A percentile compares a stretch with the other conserved stretches of the same genome.
phyloP scores from a whole-genome alignment of 1,140 invertebrate genomes.

The Polypedilum vanderplanki region DNA sequence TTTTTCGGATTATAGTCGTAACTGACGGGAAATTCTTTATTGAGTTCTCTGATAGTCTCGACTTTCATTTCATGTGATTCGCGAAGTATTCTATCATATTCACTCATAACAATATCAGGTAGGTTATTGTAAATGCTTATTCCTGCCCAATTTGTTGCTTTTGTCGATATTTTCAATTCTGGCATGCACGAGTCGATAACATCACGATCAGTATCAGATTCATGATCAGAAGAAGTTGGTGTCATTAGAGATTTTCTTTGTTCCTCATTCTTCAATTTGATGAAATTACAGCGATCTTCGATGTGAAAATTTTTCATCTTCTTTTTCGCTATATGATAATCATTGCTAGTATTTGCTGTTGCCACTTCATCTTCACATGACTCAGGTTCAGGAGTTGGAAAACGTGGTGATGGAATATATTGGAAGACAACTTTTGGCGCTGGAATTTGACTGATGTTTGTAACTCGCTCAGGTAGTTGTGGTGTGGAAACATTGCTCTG shows the following conservation, averaged over 20 bases:
- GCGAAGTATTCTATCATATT: neutral
- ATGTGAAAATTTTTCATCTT: neutral
- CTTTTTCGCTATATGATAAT: neutral
- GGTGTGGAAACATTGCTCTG: neutral
- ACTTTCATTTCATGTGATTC: neutral
- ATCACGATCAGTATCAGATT: neutral
- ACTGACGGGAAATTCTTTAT: neutral
- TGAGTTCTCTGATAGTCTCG: neutral
- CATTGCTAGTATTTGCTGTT: neutral
- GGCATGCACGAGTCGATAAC: neutral
- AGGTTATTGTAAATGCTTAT: neutral
- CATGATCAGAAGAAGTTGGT: neutral
- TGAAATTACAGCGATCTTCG: conserved; percentile 12
- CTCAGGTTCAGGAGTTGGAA: neutral
- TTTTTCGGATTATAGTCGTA: conserved; percentile 10
- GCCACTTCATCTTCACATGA: neutral
- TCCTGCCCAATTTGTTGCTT: neutral
- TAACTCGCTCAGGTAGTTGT: neutral
- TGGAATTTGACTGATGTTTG: conserved; percentile 8
- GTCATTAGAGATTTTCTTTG: neutral
- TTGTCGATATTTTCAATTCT: neutral
- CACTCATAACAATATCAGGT: neutral
- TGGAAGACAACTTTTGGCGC: conserved; percentile 16
- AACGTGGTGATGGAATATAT: neutral
- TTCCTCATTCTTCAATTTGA: neutral